Evolutionary conservation across 2,888 invertebrate species (phyloP), one percentile per base, ranked within the genome.

Genomic region (Diadegma fenestrale): DNA sequence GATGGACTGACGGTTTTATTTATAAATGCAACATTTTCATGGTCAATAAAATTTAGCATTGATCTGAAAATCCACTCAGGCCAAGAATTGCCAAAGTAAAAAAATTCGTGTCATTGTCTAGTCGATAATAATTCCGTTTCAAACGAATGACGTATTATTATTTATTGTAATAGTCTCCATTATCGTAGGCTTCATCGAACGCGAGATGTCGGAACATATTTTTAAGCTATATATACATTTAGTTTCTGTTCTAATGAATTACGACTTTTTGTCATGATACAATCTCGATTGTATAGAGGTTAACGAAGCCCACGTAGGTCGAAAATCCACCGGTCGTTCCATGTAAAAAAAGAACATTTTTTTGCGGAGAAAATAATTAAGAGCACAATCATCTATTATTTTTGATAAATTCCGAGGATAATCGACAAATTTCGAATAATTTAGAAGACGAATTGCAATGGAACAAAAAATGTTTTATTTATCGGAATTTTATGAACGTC

Each of bases 201-300:
- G 43, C 48, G 22, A 33, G 43, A 69, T 48, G 30, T 48, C 68
- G 22, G 45, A 17, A 51, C 51, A 51, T 64, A 37, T 78, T 78
- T 64, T 68, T 58, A 19, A n/a, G 17, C 26, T 41, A 17, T 30
- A 17, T 30, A 33, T 4, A 69, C n/a, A 68, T 45, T 68, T 78
- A 30, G 41, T 71, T 71, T 45, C 69, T 61, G 61, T 43, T 61
- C 37, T 33, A 79, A 79, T 14, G 58, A 26, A 58, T 26, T 58
- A 58, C 26, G 26, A 58, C 58, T 58, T 58, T 58, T 58, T 26
- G 58, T 58, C 26, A 58, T 58, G 58, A 58, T 58, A 2, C 58
- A 5, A 58, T 58, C 26, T 58, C 26, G 58, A 26, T 14, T 12
- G 58, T 58, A 48, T 48, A 58, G 26, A 26, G 26, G 26, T 26